Base-by-base conservation (phyloP, 2,888 invertebrate species). In the Cremastobaeus sp. region DNA sequence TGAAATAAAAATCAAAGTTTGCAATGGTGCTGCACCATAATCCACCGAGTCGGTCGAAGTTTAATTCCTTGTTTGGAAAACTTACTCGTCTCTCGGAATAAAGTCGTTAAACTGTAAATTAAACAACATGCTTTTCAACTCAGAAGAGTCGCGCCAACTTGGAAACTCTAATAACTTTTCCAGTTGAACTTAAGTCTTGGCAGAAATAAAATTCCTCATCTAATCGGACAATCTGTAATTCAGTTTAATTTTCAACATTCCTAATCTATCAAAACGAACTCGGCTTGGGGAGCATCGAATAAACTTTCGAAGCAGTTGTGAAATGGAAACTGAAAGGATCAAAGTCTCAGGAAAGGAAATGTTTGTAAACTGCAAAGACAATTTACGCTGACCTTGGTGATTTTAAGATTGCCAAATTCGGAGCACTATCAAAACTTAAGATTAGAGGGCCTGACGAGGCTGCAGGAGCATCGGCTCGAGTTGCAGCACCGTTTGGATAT, bases 341-440 rank as follows among this genome's bases (percentile, higher is more conserved):
- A 55, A 62, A 48, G 48, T 65, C 20, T 64, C 12, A 5, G 20
- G 55, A 50, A 48, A 11, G 4, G 12, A 66, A 45, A 4, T 43
- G 48, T n/a, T 14, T 15, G 1, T 1, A 28, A 60, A 28, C 62
- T 64, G 83, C 84, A 85, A 86, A 84, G 85, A 86, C 85, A 83
- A 82, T 86, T 86, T 83, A 84, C 80, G 85, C 86, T 83, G 78
- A 83, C 82, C 79, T 79, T 78, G 74, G 47, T 78, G 45, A 76
- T 85, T 87, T 86, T 78, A 88, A 88, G 87, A 88, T 87, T 86
- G 76, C 84, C 85, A 77, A 77, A 71, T 65, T 77, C 80, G 77
- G 79, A 86, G 82, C 86, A 85, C 83, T 87, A 87, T 86, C 86
- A 86, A 77, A 87, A 85, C 85, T 80, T 86, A 79, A 83, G 87